Conservation (phyloP, 2,113 vertebrate genomes). For the Sebastes fasciatus region DNA sequence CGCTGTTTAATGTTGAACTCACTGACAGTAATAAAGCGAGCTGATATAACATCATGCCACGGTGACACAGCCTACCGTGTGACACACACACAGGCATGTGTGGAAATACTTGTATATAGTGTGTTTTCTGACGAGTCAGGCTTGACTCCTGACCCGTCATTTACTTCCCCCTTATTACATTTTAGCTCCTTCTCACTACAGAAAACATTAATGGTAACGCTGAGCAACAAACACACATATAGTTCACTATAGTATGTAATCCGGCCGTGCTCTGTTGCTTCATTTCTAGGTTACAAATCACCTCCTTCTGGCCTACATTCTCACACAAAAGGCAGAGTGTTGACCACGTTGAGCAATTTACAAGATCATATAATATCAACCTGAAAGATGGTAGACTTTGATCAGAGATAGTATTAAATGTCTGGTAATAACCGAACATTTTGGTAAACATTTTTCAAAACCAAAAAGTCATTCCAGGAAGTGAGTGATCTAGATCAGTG, state of each 20-base stretch:
- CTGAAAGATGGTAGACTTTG: neutral
- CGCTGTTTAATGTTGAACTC: constrained; percentile 17
- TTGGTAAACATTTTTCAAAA: constrained; percentile 3
- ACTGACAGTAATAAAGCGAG: neutral
- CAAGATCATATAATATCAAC: neutral
- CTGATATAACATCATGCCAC: constrained; percentile 13
- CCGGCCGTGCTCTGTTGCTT: constrained; percentile 38
- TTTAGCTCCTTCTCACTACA: neutral
- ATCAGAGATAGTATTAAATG: neutral
- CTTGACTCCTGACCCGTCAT: constrained; percentile 31
- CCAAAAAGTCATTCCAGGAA: neutral
- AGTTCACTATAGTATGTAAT: neutral
- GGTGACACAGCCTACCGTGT: constrained; percentile 4
- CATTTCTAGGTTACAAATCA: constrained; percentile 60
- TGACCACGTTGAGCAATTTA: neutral
- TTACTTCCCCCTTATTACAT: constrained; percentile 31
- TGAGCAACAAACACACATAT: neutral
- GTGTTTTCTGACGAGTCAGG: constrained; percentile 60
- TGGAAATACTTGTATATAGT: constrained; percentile 33
- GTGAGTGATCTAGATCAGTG: neutral
- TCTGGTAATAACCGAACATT: neutral
- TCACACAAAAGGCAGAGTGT: constrained; percentile 42
- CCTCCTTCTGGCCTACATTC: constrained; percentile 52
- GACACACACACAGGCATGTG: constrained; percentile 30
- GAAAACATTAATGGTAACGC: neutral